Evolutionary conservation across 2,797 vertebrate genomes (phyloP).

Genomic region (Danio tinwini): DNA sequence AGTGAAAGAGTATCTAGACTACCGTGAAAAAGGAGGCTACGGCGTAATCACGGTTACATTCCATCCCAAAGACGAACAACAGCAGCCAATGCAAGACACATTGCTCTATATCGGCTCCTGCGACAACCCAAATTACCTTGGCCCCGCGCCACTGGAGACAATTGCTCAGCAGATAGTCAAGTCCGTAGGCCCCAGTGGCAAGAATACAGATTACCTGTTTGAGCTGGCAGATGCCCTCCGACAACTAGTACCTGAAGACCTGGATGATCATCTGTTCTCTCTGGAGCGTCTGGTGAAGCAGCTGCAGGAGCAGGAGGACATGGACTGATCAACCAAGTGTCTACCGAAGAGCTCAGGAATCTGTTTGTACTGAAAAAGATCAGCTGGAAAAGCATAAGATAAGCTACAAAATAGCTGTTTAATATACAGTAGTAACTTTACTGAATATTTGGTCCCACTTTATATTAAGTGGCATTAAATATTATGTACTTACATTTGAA

Average conservation of each 20-base stretch:
- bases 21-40: conserved; percentile 96
- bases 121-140: conserved; percentile 95
- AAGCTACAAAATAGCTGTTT: background rate
- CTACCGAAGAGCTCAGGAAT: conserved; percentile 23
- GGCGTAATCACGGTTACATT: conserved; percentile 87
- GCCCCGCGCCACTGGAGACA: conserved; percentile 93
- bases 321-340: background rate
- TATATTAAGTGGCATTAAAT: no score
- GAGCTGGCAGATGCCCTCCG: conserved; percentile 92
- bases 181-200: conserved; percentile 90
- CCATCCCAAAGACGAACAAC: conserved; percentile 80
- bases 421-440: background rate
- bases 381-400: background rate
- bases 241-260: conserved; percentile 88
- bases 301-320: conserved; percentile 59
- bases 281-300: conserved; percentile 90
- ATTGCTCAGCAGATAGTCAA: conserved; percentile 92
- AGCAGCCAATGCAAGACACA: conserved; percentile 76
- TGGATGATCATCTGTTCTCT: conserved; percentile 91
- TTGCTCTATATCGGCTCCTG: conserved; percentile 92
- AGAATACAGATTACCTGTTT: conserved; percentile 94
- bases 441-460: no score
- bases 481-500: no score
- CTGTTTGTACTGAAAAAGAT: background rate
- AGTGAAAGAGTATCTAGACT: conserved; percentile 93